Evolutionary conservation across 2,888 invertebrate species (phyloP).

Genomic region (Asteroscopus sphinx): DNA sequence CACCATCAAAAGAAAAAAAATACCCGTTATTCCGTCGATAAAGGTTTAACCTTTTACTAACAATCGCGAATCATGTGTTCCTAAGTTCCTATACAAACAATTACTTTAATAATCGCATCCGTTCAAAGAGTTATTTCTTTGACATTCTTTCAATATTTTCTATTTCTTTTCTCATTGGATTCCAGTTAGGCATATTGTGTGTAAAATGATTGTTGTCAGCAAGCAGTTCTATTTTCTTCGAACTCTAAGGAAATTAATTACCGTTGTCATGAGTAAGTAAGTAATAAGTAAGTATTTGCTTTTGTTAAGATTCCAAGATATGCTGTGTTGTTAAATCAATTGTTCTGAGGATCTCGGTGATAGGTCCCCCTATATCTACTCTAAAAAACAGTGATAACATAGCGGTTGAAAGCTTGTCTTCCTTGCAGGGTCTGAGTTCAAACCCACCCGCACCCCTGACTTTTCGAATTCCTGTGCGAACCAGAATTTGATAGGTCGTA

Average conservation of each 20-base stretch:
- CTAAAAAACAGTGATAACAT: no score
- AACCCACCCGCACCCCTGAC: no score
- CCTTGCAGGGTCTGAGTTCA: no score
- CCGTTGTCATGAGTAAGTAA: constrained; percentile 30
- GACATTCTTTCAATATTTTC: constrained; percentile 47
- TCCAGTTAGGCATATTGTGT: constrained; percentile 53
- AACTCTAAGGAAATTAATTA: constrained; percentile 60
- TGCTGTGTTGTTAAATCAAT: neutral
- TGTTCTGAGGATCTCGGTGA: neutral
- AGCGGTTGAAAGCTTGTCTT: no score
- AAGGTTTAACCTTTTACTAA: constrained; percentile 20
- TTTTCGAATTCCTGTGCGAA: no score
- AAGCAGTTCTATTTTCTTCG: constrained; percentile 44
- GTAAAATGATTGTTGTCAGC: constrained; percentile 46
- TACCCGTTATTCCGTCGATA: constrained; percentile 2
- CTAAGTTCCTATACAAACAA: constrained; percentile 11
- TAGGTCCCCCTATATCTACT: no score
- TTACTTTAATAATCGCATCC: constrained; percentile 40
- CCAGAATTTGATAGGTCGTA: no score
- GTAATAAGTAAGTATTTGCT: neutral
- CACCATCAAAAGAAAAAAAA: constrained; percentile 2
- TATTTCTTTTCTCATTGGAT: constrained; percentile 59
- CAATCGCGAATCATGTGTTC: constrained; percentile 16
- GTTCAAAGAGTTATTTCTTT: constrained; percentile 41
- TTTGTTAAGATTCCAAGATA: constrained; percentile 1